phyloP scores from a whole-genome alignment of 2,797 vertebrate species.

The Muscicapa striata region DNA sequence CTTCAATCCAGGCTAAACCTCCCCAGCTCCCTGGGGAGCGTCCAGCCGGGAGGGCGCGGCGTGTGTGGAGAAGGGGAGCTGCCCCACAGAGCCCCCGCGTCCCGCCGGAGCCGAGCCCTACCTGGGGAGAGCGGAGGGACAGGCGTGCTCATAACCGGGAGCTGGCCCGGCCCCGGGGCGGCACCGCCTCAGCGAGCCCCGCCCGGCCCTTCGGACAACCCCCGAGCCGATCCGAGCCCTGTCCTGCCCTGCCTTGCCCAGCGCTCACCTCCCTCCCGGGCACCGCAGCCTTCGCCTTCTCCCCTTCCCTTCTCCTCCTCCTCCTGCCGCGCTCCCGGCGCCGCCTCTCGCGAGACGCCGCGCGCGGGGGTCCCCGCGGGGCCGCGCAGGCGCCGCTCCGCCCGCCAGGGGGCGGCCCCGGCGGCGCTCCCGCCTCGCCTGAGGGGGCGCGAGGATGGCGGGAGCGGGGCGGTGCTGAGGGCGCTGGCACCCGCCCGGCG shows the following conservation, averaged over 20 bases:
- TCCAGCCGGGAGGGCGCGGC: not conserved
- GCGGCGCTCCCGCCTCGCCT: not conserved
- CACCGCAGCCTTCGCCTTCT: not conserved
- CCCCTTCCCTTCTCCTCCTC: not conserved
- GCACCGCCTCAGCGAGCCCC: not conserved
- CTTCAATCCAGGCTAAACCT: not conserved
- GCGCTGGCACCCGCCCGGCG: fast-evolving
- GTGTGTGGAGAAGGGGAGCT: not conserved
- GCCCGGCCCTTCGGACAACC: not conserved
- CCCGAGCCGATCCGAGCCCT: not conserved
- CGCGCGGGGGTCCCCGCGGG: not conserved
- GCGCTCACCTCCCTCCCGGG: not conserved
- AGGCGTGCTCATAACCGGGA: not conserved
- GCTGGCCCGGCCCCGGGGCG: not conserved
- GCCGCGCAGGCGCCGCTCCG: slow-evolving; percentile 18
- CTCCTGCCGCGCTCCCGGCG: not conserved
- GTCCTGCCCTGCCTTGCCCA: not conserved
- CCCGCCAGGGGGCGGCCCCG: not conserved
- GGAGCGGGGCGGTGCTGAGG: fast-evolving
- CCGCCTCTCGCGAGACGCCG: slow-evolving; percentile 51
- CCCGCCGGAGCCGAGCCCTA: not conserved
- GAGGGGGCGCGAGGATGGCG: not conserved
- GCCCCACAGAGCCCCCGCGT: not conserved
- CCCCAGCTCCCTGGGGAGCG: not conserved
- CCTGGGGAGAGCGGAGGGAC: not conserved